Evolutionary conservation across 2,797 vertebrate species (phyloP).

Genomic region (Poecilia gillii): DNA sequence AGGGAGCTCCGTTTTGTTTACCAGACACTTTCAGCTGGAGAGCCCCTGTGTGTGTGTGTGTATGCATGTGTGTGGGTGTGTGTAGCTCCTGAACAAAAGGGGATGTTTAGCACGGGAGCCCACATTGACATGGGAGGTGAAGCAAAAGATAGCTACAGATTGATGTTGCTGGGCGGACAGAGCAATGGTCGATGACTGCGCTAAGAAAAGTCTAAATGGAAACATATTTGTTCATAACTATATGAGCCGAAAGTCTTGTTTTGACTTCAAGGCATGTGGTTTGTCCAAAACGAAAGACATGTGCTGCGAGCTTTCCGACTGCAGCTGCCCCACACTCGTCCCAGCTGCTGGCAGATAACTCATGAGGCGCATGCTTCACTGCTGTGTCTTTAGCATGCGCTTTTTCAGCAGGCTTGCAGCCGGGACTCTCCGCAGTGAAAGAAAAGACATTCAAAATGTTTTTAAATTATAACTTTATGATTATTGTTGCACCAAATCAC

Average conservation of each 20-base stretch:
- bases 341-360: slow-evolving; percentile 59
- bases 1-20: slow-evolving; percentile 83
- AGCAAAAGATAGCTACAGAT: slow-evolving; percentile 7
- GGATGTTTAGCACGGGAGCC: slow-evolving; percentile 60
- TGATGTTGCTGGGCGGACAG: not conserved
- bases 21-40: slow-evolving; percentile 79
- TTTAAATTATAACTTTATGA: not conserved
- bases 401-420: not conserved
- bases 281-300: slow-evolving; percentile 47
- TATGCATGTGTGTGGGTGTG: slow-evolving; percentile 25
- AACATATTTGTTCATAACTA: not conserved
- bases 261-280: slow-evolving; percentile 42
- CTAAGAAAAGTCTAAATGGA: not conserved
- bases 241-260: not conserved
- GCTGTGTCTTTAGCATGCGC: slow-evolving; percentile 29
- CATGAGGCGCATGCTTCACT: slow-evolving; percentile 53
- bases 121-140: slow-evolving; percentile 47
- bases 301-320: slow-evolving; percentile 52
- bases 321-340: slow-evolving; percentile 64
- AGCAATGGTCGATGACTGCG: not conserved
- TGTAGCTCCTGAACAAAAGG: slow-evolving; percentile 72
- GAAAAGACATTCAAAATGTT: slow-evolving; percentile 6
- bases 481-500: not conserved
- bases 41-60: slow-evolving; percentile 51
- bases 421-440: not conserved